phyloP scores from a whole-genome alignment of 1,140 invertebrate genomes.

The Cydia amplana region DNA sequence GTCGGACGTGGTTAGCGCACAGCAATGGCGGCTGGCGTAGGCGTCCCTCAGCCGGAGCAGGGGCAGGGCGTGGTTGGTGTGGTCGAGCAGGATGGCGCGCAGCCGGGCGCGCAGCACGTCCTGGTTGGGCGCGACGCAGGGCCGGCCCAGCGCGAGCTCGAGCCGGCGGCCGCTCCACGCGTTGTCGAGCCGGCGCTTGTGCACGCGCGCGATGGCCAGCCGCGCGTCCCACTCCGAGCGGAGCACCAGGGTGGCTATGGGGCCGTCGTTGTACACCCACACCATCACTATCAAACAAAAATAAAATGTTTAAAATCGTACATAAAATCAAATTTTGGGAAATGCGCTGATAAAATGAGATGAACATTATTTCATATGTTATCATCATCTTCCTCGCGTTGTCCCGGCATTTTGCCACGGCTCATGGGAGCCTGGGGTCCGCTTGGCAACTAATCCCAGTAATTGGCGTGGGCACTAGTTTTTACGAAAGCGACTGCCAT shows the following conservation, averaged over 20 bases:
- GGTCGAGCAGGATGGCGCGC: slow-evolving; percentile 80
- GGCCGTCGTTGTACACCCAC: slow-evolving; percentile 66
- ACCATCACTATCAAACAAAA: slow-evolving; percentile 47
- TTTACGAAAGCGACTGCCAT: no score
- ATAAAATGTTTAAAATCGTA: background rate
- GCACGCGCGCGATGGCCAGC: slow-evolving; percentile 89
- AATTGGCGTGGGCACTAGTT: no score
- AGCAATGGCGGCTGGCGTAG: slow-evolving; percentile 89
- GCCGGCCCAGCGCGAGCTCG: slow-evolving; percentile 85
- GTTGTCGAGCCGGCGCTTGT: slow-evolving; percentile 85
- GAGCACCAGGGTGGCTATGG: slow-evolving; percentile 65
- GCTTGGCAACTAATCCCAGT: no score
- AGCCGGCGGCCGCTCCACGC: slow-evolving; percentile 87
- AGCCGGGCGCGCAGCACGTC: slow-evolving; percentile 79
- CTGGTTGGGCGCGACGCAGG: slow-evolving; percentile 83
- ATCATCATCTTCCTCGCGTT: no score
- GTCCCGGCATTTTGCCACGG: no score
- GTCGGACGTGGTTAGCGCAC: slow-evolving; percentile 88
- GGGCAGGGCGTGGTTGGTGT: slow-evolving; percentile 86
- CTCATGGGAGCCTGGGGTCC: no score
- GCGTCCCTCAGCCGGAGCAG: slow-evolving; percentile 90
- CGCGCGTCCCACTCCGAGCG: slow-evolving; percentile 81
- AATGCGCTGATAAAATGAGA: no score
- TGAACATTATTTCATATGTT: no score
- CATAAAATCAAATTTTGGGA: background rate